Evolutionary conservation across 2,113 vertebrate genomes (phyloP).

Genomic region (Callocephalon fimbriatum): DNA sequence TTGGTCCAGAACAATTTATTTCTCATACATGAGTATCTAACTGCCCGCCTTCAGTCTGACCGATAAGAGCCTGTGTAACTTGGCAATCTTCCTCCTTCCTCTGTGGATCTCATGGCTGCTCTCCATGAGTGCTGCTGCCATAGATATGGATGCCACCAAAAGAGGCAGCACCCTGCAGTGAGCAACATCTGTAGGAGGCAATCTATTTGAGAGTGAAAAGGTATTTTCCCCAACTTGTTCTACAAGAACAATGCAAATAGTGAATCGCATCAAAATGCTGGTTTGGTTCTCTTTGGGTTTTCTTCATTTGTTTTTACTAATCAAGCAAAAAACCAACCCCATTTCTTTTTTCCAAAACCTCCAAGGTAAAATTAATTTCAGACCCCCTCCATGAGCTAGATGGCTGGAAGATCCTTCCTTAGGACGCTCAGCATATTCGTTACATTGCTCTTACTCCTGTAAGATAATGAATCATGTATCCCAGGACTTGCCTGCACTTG

Average conservation of each 20-base stretch:
- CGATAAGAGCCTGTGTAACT: background rate
- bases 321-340: background rate
- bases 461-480: background rate
- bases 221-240: background rate
- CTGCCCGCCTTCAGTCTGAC: background rate
- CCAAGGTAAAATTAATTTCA: background rate
- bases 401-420: background rate
- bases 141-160: background rate
- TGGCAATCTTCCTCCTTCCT: background rate
- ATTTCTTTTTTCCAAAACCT: background rate
- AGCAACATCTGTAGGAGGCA: background rate
- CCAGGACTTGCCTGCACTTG: conserved; percentile 18
- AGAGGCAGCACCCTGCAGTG: background rate
- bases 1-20: background rate
- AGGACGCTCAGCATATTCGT: background rate
- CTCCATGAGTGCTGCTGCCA: background rate
- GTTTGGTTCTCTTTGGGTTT: background rate
- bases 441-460: background rate
- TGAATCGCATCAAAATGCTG: background rate
- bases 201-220: background rate
- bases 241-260: background rate
- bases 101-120: background rate
- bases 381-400: background rate
- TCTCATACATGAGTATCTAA: background rate
- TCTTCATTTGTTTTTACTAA: background rate